Evolutionary conservation across 2,797 vertebrate species (phyloP), one percentile per base, ranked within the genome.

Genomic region (Thamnophis elegans): DNA sequence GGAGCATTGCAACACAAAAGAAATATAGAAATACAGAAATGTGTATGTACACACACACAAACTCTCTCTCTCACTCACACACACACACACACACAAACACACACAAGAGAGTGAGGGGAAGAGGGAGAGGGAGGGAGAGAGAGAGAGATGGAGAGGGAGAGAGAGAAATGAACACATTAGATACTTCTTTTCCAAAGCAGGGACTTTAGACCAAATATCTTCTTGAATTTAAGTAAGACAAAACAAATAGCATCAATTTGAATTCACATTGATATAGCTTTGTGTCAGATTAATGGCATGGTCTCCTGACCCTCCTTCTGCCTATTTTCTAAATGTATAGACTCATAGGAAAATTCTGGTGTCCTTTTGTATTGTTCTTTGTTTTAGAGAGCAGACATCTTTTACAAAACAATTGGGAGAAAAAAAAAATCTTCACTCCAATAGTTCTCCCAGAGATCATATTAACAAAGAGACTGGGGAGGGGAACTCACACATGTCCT

Each of bases 341-440:
- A 36, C 12, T 68, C 62, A 65, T 26, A 65, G 22, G 54, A 56
- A 58, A 87, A 32, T 6, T 32, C 8, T 65, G 25, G 2, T 22
- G 22, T 51, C 42, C 14, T 68, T 65, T 36, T 90, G 53, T 16
- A 90, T 26, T 28, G 7, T 32, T 82, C 42, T 88, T 65, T 25
- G 26, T 47, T 91, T 82, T 36, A 28, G 14, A 87, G 28, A 16
- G 18, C 28, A 93, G 16, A 55, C 54, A 47, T 87, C 54, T 87
- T 53, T 58, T 51, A 56, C 60, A 91, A 88, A 42, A 59, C 36
- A 95, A 53, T n/a, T 93, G 93, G 91, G 22, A 91, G 42, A 90
- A 94, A 4, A 11, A 11, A n/a, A 10, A 78, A 42, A 4, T 18
- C 86, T 3, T 22, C 36, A 10, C 85, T n/a, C 59, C 89, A 73